These are phyloP conservation scores for Glaucomys volans DNA, from an alignment of 2,113 vertebrate genomes.

Conservation along the genomic window DNA sequence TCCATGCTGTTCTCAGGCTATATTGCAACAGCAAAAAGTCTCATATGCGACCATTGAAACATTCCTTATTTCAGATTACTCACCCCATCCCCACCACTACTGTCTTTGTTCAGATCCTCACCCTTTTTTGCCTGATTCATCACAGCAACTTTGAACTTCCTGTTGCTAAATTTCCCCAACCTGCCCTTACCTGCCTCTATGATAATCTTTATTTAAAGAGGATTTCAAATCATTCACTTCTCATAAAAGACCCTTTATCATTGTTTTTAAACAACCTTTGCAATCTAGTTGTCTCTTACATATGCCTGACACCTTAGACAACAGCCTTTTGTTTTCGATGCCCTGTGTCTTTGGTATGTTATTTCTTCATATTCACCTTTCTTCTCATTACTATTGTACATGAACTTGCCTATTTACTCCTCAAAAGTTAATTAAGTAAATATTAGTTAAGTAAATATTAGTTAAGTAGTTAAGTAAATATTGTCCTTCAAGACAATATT, in stretches of 20 bases:
- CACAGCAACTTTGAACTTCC: background rate
- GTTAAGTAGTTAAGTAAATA: no score
- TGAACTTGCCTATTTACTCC: background rate
- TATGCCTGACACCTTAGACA: background rate
- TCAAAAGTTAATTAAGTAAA: constrained; percentile 22
- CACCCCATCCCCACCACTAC: fast-evolving
- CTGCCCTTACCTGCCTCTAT: background rate
- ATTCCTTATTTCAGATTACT: background rate
- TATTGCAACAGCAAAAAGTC: background rate
- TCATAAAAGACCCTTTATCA: background rate
- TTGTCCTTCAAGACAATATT: background rate
- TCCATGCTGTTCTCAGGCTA: background rate
- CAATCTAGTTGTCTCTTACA: background rate
- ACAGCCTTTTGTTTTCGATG: background rate
- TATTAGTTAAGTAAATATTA: no score
- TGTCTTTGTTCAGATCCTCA: background rate
- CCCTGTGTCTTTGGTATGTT: background rate
- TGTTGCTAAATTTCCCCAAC: background rate
- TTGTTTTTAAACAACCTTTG: background rate
- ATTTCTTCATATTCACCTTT: background rate
- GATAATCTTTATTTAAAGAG: background rate
- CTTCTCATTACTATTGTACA: background rate
- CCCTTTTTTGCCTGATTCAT: background rate
- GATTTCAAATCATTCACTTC: background rate
- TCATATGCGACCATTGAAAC: background rate